Percentiles rank a stretch among this genome's conserved stretches.
phyloP scores from a whole-genome alignment of 2,113 vertebrate species.

The Prochilodus magdalenae region DNA sequence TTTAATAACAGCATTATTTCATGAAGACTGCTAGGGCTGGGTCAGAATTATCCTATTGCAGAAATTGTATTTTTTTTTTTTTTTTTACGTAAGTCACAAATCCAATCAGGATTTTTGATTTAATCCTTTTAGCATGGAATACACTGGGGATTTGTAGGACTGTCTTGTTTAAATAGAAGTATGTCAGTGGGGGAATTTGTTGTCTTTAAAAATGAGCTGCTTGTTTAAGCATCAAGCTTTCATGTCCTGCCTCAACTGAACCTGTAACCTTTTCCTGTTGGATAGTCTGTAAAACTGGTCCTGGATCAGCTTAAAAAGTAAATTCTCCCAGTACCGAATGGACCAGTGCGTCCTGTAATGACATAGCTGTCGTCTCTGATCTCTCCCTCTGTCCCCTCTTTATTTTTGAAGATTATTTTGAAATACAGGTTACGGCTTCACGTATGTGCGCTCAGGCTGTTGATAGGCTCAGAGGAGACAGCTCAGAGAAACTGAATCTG shows the following conservation, averaged over 20 bases:
- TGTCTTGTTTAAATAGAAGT: neutral
- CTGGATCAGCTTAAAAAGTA: slow-evolving; percentile 1
- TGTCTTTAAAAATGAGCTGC: neutral
- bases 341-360: neutral
- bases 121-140: neutral
- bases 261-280: neutral
- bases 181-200: slow-evolving; percentile 1
- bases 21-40: neutral
- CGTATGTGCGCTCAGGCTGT: neutral
- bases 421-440: neutral
- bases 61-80: neutral
- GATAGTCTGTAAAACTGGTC: neutral
- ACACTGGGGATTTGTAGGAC: neutral
- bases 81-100: slow-evolving; percentile 9
- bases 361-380: neutral
- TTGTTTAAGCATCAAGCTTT: neutral
- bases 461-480: slow-evolving; percentile 1
- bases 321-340: neutral
- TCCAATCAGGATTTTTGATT: neutral
- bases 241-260: neutral
- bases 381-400: neutral
- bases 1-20: neutral
- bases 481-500: neutral
- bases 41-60: neutral
- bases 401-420: neutral